Evolutionary conservation across 2,888 invertebrate genomes (phyloP).

Genomic region (Lathronympha strigana): DNA sequence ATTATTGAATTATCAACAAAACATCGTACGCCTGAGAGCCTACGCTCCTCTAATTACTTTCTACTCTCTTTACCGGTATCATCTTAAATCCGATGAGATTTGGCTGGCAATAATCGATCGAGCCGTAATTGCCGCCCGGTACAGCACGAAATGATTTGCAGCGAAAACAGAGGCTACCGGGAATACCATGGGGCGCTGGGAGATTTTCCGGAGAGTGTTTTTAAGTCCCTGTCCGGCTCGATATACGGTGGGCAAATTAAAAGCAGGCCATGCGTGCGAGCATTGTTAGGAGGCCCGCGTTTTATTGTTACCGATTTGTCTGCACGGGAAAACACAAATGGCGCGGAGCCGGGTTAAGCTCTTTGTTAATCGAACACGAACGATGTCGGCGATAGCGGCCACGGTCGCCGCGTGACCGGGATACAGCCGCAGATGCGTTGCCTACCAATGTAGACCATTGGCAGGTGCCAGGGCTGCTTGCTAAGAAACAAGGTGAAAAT

Average conservation of each 20-base stretch:
- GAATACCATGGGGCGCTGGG: slow-evolving; percentile 55
- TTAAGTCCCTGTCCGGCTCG: slow-evolving; percentile 62
- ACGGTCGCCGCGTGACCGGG: slow-evolving; percentile 9
- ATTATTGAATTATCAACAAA: slow-evolving; percentile 83
- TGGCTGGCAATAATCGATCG: slow-evolving; percentile 71
- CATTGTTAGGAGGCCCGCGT: slow-evolving; percentile 73
- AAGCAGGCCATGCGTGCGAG: slow-evolving; percentile 78
- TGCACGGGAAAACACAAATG: slow-evolving; percentile 79
- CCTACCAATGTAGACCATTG: not conserved
- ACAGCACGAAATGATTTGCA: slow-evolving; percentile 49
- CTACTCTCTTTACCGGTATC: slow-evolving; percentile 64
- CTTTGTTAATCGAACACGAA: slow-evolving; percentile 74
- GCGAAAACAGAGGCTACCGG: slow-evolving; percentile 53
- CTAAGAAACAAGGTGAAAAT: not conserved
- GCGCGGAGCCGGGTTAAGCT: slow-evolving; percentile 71
- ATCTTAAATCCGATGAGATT: slow-evolving; percentile 68
- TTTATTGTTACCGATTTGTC: slow-evolving; percentile 82
- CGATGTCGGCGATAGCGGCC: slow-evolving; percentile 60
- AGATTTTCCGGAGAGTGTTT: slow-evolving; percentile 75
- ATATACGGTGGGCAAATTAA: slow-evolving; percentile 80
- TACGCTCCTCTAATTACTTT: slow-evolving; percentile 77
- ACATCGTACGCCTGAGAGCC: slow-evolving; percentile 74
- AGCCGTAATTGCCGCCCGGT: slow-evolving; percentile 59
- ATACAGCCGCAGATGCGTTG: slow-evolving; percentile 15
- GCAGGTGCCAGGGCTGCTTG: not conserved